Conservation (phyloP, 2,888 invertebrate species). For the Empis stercorea region DNA sequence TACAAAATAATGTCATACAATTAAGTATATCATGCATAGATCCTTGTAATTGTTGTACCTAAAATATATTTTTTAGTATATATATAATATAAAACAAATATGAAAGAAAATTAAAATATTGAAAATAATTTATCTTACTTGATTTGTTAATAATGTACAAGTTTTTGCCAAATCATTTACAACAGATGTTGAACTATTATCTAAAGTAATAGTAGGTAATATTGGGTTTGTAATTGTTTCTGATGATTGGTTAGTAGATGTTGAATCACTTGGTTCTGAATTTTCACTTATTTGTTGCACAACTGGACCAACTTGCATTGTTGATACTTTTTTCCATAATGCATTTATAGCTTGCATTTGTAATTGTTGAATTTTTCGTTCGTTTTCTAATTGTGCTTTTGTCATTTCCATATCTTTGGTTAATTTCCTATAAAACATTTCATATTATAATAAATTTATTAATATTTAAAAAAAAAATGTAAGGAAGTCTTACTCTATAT, state of each 20-base stretch:
- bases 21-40: slow-evolving; percentile 67
- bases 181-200: slow-evolving; percentile 44
- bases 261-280: neutral
- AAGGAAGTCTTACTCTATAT: slow-evolving; percentile 73
- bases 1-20: slow-evolving; percentile 47
- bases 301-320: slow-evolving; percentile 38
- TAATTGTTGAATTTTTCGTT: slow-evolving; percentile 69
- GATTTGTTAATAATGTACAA: slow-evolving; percentile 57
- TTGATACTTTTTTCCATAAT: slow-evolving; percentile 74
- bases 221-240: neutral
- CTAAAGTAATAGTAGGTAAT: slow-evolving; percentile 22
- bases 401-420: slow-evolving; percentile 76
- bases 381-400: slow-evolving; percentile 70
- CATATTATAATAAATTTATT: slow-evolving; percentile 1
- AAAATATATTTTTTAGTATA: slow-evolving; percentile 7
- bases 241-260: slow-evolving; percentile 3
- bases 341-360: slow-evolving; percentile 87
- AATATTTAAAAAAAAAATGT: too few relatives aligned
- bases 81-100: too few relatives aligned
- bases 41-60: slow-evolving; percentile 67
- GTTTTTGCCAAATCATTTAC: slow-evolving; percentile 63
- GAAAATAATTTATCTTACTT: slow-evolving; percentile 38
- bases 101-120: too few relatives aligned
- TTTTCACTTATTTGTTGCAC: slow-evolving; percentile 24
- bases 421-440: slow-evolving; percentile 46